Base-by-base conservation (phyloP, 2,797 vertebrate genomes). In the Paguma larvata region DNA sequence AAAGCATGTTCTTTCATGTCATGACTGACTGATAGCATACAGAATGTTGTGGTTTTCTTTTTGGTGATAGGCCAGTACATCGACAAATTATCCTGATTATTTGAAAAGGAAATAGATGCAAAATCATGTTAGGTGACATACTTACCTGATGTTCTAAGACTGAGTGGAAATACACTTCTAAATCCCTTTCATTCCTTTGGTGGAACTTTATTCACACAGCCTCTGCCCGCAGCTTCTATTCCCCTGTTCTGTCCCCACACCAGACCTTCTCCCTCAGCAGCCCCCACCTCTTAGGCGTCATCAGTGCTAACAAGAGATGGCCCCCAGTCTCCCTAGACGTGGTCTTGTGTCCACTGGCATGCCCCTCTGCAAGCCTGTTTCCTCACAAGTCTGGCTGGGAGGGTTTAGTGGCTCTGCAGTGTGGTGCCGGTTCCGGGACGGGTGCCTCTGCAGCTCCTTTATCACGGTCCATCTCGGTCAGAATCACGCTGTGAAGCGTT, bases 401-500 rank as follows among this genome's bases (percentile, higher is more conserved):
- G 75, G 34, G 59, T 78, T 67, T 72, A 98, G 97, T 97, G 77
- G 98, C 94, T 48, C 98, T 97, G 93, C 85, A 59, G 98, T 97
- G 63, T 1, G 98, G 98, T 1, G 93, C 96, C 77, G 86, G 92
- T 99, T 99, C 95, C 4, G 98, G 94, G 32, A 97, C 0, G 97
- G 46, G 0, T 95, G 98, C 14, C 98, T 97, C 51, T 99, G 99
- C 15, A 99, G 94, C 3, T 97, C 84, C 92, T 98, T 97, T 56
- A 99, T 95, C n/a, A 98, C 95, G 46, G 98, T 98, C 96, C 0
- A 99, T 99, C 56, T 97, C 97, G 27, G 98, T 92, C 1, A 99
- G 93, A 86, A 98, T 98, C 91, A 91, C 95, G 19, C 95, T 98
- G 99, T 99, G 8, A 95, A 95, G 27, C 98, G 95, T 98, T 99